Evolutionary conservation across 2,797 vertebrate species (phyloP), one percentile per base, ranked within the genome.

Genomic region (Phataginus tricuspis): DNA sequence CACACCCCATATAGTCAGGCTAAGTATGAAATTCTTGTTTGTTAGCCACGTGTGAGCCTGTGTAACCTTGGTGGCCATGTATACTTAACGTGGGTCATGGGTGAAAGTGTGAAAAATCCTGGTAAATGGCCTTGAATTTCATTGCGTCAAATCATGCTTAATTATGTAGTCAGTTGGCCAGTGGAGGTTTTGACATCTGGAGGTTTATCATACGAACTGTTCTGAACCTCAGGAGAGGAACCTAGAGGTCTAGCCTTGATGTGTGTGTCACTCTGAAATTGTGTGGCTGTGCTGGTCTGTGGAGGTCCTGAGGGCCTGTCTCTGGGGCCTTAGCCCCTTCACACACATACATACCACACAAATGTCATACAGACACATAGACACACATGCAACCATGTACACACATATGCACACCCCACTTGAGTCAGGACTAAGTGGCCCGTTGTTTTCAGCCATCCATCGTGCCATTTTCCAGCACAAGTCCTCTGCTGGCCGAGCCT

Each of bases 71-170:
- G 59, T 13, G 61, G 27, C 49, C 19, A 2, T 9, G 75, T n/a
- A 45, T 34, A 25, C 42, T 21, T 69, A 23, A 45, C 11, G 53
- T 88, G 59, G 34, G 23, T 84, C 25, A 2, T n/a, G n/a, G 71
- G n/a, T 39, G 27, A 25, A 74, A 85, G 25, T 25, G 37, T 77
- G 66, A 64, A 82, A 89, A 80, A 57, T 42, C 23, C 31, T 51
- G 34, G 45, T 25, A 45, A 94, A 21, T 8, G 63, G 37, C 39
- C 49, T 88, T 86, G 55, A 57, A 72, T 90, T 74, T 90, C 45
- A 74, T 15, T 59, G 49, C 42, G 59, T 78, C 86, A 34, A 21
- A 12, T 75, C 25, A 18, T 31, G 12, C 66, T 42, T 66, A 75
- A 84, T 51, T 66, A 63, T 7, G 37, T 27, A 12, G 31, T 45